phyloP scores from a whole-genome alignment of 2,888 invertebrate genomes.

The Hipparchia sbordonii region DNA sequence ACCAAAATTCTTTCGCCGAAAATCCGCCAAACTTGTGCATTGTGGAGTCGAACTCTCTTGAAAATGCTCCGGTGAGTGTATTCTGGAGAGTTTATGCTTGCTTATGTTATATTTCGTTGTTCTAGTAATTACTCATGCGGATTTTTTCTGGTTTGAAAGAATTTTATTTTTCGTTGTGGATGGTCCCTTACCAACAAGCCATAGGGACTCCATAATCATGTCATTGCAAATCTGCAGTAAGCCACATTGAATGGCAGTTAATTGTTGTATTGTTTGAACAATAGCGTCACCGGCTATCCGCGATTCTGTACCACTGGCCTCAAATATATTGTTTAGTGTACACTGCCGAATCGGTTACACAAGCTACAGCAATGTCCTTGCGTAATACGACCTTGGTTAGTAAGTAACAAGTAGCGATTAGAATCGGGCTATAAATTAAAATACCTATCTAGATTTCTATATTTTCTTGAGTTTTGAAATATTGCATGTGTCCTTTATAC shows the following conservation, averaged over 20 bases:
- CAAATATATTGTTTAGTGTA: constrained; percentile 11
- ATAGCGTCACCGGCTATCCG: constrained; percentile 19
- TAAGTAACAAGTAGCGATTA: constrained; percentile 9
- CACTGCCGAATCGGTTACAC: constrained; percentile 1
- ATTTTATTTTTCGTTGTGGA: neutral
- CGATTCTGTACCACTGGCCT: constrained; percentile 18
- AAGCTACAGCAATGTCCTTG: constrained; percentile 2
- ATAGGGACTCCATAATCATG: constrained; percentile 9
- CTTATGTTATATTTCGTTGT: no score
- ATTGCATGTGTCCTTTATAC: neutral
- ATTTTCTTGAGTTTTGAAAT: neutral
- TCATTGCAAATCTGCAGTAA: constrained; percentile 13
- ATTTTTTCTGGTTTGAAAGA: no score
- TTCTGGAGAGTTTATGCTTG: no score
- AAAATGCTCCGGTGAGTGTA: no score
- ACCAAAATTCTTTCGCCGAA: no score
- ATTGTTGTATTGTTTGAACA: constrained; percentile 33
- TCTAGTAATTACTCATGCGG: no score
- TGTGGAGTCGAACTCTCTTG: no score
- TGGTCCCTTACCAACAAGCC: neutral
- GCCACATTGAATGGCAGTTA: constrained; percentile 18
- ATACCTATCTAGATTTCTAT: neutral
- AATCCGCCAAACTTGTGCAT: no score
- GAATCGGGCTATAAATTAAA: neutral
- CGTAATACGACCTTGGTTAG: constrained; percentile 5